Evolutionary conservation across 2,113 vertebrate genomes (phyloP).

Genomic region (Cephalopholis sonnerati): DNA sequence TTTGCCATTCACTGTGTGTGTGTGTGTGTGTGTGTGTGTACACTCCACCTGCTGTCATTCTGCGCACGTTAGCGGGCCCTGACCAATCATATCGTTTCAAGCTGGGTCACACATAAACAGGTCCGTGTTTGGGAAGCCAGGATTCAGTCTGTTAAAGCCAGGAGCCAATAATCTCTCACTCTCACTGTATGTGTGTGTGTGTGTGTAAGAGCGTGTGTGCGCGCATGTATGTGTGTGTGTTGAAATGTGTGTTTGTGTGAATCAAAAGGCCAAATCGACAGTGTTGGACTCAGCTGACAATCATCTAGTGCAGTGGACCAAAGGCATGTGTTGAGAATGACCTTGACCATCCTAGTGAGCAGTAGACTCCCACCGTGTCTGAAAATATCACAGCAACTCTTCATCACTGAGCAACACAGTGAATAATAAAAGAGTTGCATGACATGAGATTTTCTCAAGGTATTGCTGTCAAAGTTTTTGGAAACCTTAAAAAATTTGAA

Average conservation of each 20-base stretch:
- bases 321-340: constrained; percentile 70
- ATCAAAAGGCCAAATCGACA: constrained; percentile 72
- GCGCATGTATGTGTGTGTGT: constrained; percentile 22
- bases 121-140: constrained; percentile 48
- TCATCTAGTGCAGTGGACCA: constrained; percentile 76
- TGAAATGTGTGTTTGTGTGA: constrained; percentile 14
- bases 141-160: constrained; percentile 59
- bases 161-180: constrained; percentile 53
- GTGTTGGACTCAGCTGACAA: constrained; percentile 73
- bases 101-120: constrained; percentile 61
- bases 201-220: constrained; percentile 2
- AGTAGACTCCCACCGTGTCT: constrained; percentile 36
- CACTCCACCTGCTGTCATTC: constrained; percentile 32
- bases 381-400: constrained; percentile 44
- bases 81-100: constrained; percentile 60
- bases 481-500: not conserved
- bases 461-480: not conserved
- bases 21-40: constrained; percentile 10
- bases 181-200: constrained; percentile 4
- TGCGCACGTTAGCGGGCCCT: constrained; percentile 20
- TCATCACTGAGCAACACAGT: constrained; percentile 17
- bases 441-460: not conserved
- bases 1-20: constrained; percentile 21
- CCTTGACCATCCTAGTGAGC: constrained; percentile 60
- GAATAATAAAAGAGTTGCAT: constrained; percentile 1